phyloP scores from a whole-genome alignment of 37 sponge, comb jelly and placozoan genomes.

The Trichoplax adhaerens region DNA sequence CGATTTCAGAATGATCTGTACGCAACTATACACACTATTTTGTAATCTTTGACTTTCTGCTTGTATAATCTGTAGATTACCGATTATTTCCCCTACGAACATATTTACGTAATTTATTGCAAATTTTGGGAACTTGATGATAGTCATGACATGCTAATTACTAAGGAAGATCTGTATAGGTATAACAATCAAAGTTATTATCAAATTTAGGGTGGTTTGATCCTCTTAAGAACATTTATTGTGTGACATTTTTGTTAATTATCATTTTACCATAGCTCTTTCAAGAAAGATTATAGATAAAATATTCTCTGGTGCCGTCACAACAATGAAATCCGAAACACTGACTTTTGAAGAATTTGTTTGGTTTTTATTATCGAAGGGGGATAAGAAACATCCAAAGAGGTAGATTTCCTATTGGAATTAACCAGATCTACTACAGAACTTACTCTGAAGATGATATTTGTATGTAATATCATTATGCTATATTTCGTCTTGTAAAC shows the following conservation, averaged over 20 bases:
- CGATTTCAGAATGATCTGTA: too few species aligned
- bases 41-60: neutral
- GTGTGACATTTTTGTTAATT: too few species aligned
- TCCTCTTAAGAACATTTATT: too few species aligned
- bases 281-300: conserved; percentile 34
- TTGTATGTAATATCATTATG: too few species aligned
- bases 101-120: conserved; percentile 99
- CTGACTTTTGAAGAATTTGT: conserved; percentile 86
- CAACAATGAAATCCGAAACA: conserved; percentile 12
- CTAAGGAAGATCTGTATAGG: conserved; percentile 52
- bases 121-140: conserved; percentile 99
- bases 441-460: too few species aligned
- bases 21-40: neutral
- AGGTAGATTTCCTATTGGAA: too few species aligned
- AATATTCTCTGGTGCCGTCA: conserved; percentile 58
- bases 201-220: too few species aligned
- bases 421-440: too few species aligned
- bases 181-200: too few species aligned
- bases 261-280: too few species aligned
- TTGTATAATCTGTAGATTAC: conserved; percentile 13
- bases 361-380: conserved; percentile 90
- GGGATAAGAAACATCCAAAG: conserved; percentile 77
- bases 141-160: conserved; percentile 76
- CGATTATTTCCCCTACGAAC: conserved; percentile 92
- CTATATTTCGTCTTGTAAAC: too few species aligned